These are phyloP conservation scores for Holotrichia oblita DNA, from an alignment of 1,140 invertebrate genomes.

Conservation along the genomic window DNA sequence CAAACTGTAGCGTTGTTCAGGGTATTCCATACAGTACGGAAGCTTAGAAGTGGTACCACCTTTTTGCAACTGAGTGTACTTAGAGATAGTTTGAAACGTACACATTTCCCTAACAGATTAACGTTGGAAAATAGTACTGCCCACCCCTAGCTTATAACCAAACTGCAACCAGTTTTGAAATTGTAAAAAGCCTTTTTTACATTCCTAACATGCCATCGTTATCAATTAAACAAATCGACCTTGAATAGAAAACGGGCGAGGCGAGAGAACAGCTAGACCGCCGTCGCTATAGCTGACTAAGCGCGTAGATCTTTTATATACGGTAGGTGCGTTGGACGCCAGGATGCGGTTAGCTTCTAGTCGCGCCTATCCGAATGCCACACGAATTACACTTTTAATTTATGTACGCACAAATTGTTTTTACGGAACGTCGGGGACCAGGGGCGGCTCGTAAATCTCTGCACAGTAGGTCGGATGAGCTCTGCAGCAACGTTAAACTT, in stretches of 20 bases:
- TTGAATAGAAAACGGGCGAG: background rate
- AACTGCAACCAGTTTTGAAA: too few relatives aligned
- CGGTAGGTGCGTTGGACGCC: background rate
- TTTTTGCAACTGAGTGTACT: too few relatives aligned
- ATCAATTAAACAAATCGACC: slow-evolving; percentile 10
- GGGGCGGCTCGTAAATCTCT: slow-evolving; percentile 17
- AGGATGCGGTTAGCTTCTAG: slow-evolving; percentile 4
- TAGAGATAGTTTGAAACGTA: too few relatives aligned
- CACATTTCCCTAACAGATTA: too few relatives aligned
- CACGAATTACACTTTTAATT: slow-evolving; percentile 27
- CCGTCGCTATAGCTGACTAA: background rate
- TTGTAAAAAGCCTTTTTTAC: too few relatives aligned
- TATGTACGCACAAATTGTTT: slow-evolving; percentile 35
- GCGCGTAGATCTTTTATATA: background rate
- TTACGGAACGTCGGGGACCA: slow-evolving; percentile 11
- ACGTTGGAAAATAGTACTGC: too few relatives aligned
- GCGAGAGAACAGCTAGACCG: background rate
- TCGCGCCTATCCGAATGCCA: background rate
- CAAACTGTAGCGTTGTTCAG: too few relatives aligned
- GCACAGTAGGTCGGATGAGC: background rate
- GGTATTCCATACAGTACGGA: too few relatives aligned
- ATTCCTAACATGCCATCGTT: too few relatives aligned
- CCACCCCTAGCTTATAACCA: too few relatives aligned
- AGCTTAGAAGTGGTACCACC: too few relatives aligned
- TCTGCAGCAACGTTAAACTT: slow-evolving; percentile 3